Conservation (phyloP, 2,113 vertebrate genomes). For the Barbus barbus region DNA sequence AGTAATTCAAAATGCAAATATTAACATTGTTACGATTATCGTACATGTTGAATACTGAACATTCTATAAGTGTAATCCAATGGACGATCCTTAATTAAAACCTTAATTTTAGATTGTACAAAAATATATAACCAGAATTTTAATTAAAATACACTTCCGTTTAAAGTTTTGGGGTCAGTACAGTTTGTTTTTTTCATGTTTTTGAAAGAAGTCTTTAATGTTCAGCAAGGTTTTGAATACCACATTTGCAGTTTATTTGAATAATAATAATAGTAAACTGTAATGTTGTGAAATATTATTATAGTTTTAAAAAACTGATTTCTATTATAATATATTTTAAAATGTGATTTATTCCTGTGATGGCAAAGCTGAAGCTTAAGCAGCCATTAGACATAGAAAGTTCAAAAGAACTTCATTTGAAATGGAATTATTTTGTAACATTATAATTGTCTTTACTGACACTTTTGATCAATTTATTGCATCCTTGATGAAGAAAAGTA, state of each 20-base stretch:
- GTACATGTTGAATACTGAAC: background rate
- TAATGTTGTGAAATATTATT: background rate
- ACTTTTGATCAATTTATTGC: background rate
- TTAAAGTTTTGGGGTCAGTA: background rate
- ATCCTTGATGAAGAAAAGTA: background rate
- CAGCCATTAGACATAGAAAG: too few relatives aligned
- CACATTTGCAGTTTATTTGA: background rate
- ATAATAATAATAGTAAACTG: background rate
- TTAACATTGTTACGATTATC: background rate
- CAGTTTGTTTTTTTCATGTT: too few relatives aligned
- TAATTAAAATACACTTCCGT: background rate
- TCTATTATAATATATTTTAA: too few relatives aligned
- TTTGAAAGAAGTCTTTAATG: background rate
- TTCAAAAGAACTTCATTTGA: too few relatives aligned
- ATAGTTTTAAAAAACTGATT: background rate
- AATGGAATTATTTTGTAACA: too few relatives aligned
- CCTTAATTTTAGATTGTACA: background rate
- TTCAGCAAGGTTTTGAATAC: background rate
- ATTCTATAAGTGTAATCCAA: background rate
- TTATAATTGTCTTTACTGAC: too few relatives aligned
- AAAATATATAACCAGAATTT: background rate
- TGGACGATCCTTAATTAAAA: background rate
- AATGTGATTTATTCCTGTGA: background rate
- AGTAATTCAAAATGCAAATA: background rate
- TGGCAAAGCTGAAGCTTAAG: too few relatives aligned